Evolutionary conservation across 2,113 vertebrate genomes (phyloP).

Genomic region (Ctenomys sociabilis): DNA sequence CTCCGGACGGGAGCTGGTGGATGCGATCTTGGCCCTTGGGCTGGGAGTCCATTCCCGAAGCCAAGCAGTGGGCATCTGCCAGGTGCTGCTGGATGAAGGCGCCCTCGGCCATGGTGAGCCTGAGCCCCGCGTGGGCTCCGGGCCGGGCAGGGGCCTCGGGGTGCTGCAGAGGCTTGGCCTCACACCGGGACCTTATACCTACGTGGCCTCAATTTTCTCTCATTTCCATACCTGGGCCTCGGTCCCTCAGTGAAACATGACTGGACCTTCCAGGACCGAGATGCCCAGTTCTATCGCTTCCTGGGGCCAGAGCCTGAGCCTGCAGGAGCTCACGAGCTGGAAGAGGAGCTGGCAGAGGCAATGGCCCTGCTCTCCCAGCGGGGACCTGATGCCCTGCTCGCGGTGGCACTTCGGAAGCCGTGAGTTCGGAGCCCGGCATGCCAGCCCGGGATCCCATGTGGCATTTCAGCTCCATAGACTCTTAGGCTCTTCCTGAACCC

Average conservation of each 20-base stretch:
- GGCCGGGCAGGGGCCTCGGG: background rate
- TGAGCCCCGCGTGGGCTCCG: background rate
- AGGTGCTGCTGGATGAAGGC: conserved; percentile 94
- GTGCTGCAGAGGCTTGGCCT: background rate
- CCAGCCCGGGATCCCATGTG: accelerated
- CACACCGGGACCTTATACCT: background rate
- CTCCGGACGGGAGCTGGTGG: conserved; percentile 94
- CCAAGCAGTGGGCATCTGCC: conserved; percentile 94
- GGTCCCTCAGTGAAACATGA: conserved; percentile 91
- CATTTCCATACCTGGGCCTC: background rate
- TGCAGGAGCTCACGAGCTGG: conserved; percentile 82
- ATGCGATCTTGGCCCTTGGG: conserved; percentile 90
- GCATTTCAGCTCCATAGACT: accelerated
- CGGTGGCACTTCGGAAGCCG: conserved; percentile 95
- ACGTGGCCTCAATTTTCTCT: background rate
- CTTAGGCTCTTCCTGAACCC: background rate
- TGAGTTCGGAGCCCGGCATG: conserved; percentile 80
- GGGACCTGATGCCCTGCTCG: conserved; percentile 94
- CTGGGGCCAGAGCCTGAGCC: conserved; percentile 85
- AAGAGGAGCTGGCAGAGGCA: conserved; percentile 94
- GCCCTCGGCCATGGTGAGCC: conserved; percentile 92
- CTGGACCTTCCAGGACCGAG: conserved; percentile 95
- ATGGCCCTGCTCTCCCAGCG: conserved; percentile 92
- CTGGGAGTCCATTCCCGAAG: conserved; percentile 88
- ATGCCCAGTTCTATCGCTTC: conserved; percentile 96